Conservation (phyloP, 2,113 vertebrate species). For the Pimephales promelas region DNA sequence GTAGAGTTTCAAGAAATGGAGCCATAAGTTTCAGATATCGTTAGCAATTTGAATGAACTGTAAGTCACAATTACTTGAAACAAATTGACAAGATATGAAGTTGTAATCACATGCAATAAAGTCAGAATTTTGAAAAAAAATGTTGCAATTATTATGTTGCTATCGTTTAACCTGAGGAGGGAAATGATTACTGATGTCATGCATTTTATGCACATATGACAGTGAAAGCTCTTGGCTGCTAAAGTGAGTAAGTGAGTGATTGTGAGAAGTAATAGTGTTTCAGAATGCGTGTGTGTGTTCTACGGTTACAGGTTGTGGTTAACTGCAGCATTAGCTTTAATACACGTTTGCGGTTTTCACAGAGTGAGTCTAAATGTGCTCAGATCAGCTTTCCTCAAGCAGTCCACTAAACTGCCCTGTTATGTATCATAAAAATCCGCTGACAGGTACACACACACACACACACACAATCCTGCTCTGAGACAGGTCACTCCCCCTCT, state of each 20-base stretch:
- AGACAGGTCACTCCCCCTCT: conserved; percentile 62
- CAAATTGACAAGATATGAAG: not conserved
- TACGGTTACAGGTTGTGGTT: conserved; percentile 44
- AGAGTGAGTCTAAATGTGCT: conserved; percentile 52
- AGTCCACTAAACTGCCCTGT: conserved; percentile 52
- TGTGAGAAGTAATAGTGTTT: not conserved
- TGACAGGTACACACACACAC: conserved; percentile 49
- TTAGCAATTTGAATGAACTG: too few relatives aligned
- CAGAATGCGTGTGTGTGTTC: conserved; percentile 9
- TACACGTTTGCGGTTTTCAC: conserved; percentile 51
- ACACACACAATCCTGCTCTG: conserved; percentile 55
- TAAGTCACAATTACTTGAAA: not conserved
- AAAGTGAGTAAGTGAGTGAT: conserved; percentile 5
- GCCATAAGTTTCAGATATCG: too few relatives aligned
- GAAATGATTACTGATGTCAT: not conserved
- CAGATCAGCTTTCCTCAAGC: conserved; percentile 57
- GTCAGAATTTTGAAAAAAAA: not conserved
- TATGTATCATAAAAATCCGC: conserved; percentile 45
- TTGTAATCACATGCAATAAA: not conserved
- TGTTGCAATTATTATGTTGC: not conserved
- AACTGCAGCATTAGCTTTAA: conserved; percentile 50
- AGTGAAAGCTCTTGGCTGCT: not conserved
- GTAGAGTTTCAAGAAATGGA: too few relatives aligned
- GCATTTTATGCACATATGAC: not conserved
- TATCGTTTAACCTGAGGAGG: not conserved